A percentile compares a stretch with the other conserved stretches of the same genome.
phyloP scores from a whole-genome alignment of 2,113 vertebrate genomes.

The Tichodroma muraria region DNA sequence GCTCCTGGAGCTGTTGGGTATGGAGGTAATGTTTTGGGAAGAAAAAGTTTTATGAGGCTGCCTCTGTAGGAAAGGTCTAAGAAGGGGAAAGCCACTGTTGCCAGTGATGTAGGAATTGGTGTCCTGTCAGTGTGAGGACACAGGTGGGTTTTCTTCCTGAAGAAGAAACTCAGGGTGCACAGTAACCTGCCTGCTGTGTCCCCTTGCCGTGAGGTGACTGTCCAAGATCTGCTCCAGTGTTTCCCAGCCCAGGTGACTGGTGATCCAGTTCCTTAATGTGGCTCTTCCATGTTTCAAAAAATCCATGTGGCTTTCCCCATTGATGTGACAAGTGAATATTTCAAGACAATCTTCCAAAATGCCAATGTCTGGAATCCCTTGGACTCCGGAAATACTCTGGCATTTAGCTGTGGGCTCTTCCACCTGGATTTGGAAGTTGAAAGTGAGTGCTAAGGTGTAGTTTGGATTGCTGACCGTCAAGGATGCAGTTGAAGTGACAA shows the following conservation, averaged over 20 bases:
- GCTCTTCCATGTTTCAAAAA: background rate
- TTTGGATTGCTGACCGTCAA: background rate
- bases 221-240: background rate
- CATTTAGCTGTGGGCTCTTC: background rate
- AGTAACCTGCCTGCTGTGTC: background rate
- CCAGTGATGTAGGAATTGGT: background rate
- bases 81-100: background rate
- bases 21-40: background rate
- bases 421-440: background rate
- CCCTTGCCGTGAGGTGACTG: rapidly evolving
- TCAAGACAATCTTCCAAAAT: background rate
- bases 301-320: background rate
- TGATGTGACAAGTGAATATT: background rate
- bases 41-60: background rate
- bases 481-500: background rate
- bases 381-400: background rate
- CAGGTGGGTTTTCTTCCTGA: background rate
- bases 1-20: background rate
- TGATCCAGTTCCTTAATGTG: background rate
- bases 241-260: background rate
- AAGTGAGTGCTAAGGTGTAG: background rate
- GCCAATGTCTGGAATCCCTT: background rate
- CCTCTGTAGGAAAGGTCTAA: background rate
- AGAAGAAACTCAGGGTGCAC: background rate
- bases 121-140: background rate